These are phyloP conservation scores for Drosophila flavopinicola DNA, from an alignment of 2,888 invertebrate species.

Conservation along the genomic window DNA sequence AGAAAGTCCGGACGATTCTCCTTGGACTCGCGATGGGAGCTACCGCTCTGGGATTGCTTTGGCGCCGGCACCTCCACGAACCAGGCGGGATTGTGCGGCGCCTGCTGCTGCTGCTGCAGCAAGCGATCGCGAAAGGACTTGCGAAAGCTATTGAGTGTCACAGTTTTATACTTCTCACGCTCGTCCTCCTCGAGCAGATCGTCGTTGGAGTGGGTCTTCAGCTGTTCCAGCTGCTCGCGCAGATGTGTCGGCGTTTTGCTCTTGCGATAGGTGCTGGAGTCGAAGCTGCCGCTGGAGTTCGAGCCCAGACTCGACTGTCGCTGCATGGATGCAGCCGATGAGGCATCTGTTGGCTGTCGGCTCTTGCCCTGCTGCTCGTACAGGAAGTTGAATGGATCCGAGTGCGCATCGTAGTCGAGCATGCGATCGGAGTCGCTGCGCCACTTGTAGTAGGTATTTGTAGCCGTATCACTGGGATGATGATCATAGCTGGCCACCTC, in stretches of 20 bases:
- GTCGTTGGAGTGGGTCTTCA: constrained; percentile 70
- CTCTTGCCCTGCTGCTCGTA: constrained; percentile 80
- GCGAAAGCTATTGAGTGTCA: constrained; percentile 83
- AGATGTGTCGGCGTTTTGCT: constrained; percentile 77
- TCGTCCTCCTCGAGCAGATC: constrained; percentile 66
- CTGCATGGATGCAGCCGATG: constrained; percentile 23
- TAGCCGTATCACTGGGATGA: constrained; percentile 82
- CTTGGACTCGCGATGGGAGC: constrained; percentile 47
- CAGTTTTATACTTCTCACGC: constrained; percentile 82
- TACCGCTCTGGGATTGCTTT: not conserved
- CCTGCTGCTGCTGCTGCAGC: constrained; percentile 79
- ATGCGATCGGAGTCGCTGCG: constrained; percentile 77
- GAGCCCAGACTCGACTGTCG: constrained; percentile 52
- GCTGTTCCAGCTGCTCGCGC: constrained; percentile 79
- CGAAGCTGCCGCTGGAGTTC: constrained; percentile 67
- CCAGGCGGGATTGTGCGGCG: constrained; percentile 83
- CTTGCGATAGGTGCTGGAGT: constrained; percentile 82
- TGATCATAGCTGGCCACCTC: constrained; percentile 70
- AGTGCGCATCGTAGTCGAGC: constrained; percentile 78
- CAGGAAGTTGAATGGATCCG: constrained; percentile 83
- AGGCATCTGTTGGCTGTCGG: constrained; percentile 16
- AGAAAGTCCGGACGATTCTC: constrained; percentile 76
- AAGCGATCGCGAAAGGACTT: constrained; percentile 83
- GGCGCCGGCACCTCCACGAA: constrained; percentile 82
- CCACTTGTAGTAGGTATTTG: constrained; percentile 83